Percentiles rank a stretch among this genome's conserved stretches.
These are phyloP conservation scores for Heliothis peltigera DNA, from an alignment of 2,888 invertebrate species.

Conservation along the genomic window DNA sequence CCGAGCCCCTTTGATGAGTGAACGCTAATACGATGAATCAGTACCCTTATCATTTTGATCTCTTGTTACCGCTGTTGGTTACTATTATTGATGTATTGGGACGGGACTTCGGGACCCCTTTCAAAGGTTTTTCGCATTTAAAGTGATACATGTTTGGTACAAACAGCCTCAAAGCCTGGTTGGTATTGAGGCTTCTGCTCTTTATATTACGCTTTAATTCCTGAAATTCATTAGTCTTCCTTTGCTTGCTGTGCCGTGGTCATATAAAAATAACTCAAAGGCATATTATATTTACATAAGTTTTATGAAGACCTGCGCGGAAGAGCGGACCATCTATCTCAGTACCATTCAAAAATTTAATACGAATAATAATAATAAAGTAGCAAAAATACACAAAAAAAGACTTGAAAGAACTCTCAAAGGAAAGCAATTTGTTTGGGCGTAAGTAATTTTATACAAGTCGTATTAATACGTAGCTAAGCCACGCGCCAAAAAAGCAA, in stretches of 20 bases:
- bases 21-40: constrained; percentile 73
- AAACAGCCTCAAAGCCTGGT: background rate
- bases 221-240: constrained; percentile 1
- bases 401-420: constrained; percentile 38
- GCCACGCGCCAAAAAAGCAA: constrained; percentile 51
- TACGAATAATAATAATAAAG: constrained; percentile 8
- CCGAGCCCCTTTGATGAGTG: constrained; percentile 73
- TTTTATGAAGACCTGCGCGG: background rate
- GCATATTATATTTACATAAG: background rate
- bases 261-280: background rate
- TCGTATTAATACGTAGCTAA: constrained; percentile 45
- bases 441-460: constrained; percentile 55
- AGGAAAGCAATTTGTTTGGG: constrained; percentile 55
- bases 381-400: constrained; percentile 18
- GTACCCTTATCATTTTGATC: constrained; percentile 79
- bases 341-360: constrained; percentile 13
- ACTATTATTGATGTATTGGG: constrained; percentile 59
- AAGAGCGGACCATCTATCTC: background rate
- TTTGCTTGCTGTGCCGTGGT: constrained; percentile 1
- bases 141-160: constrained; percentile 32
- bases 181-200: background rate
- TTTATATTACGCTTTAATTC: background rate
- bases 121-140: constrained; percentile 30
- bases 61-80: constrained; percentile 67
- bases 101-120: constrained; percentile 26